Conservation (phyloP, 2,888 invertebrate genomes). For the Drosophila meridionalis region DNA sequence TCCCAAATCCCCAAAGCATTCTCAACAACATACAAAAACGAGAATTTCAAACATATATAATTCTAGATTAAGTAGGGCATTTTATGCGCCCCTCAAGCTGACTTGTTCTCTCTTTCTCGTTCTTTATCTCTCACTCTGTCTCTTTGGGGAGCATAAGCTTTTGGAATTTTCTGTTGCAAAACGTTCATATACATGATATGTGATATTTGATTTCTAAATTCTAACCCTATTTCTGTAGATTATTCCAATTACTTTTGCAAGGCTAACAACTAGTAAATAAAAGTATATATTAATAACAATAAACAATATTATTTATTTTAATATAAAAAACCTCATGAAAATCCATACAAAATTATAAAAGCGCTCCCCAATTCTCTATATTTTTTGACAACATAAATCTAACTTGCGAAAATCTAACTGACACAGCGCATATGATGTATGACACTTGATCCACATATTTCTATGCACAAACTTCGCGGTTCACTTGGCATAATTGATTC, state of each 20-base stretch:
- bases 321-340: not conserved
- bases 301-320: not conserved
- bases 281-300: not conserved
- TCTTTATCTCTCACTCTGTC: not conserved
- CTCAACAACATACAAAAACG: not conserved
- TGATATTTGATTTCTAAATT: not conserved
- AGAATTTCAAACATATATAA: not conserved
- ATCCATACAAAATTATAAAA: not conserved
- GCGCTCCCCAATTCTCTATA: not conserved
- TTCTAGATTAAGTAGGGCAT: not conserved
- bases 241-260: too few species aligned
- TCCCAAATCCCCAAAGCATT: not conserved
- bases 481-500: slow-evolving; percentile 41
- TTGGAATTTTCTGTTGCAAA: not conserved
- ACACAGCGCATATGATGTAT: not conserved
- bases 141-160: not conserved
- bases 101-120: not conserved
- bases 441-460: not conserved
- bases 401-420: not conserved
- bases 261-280: not conserved
- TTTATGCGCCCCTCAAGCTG: not conserved
- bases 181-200: not conserved
- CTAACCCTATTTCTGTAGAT: too few species aligned
- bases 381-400: not conserved
- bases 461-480: slow-evolving; percentile 4